phyloP scores from a whole-genome alignment of 2,888 invertebrate genomes.

The Athalia rosae region DNA sequence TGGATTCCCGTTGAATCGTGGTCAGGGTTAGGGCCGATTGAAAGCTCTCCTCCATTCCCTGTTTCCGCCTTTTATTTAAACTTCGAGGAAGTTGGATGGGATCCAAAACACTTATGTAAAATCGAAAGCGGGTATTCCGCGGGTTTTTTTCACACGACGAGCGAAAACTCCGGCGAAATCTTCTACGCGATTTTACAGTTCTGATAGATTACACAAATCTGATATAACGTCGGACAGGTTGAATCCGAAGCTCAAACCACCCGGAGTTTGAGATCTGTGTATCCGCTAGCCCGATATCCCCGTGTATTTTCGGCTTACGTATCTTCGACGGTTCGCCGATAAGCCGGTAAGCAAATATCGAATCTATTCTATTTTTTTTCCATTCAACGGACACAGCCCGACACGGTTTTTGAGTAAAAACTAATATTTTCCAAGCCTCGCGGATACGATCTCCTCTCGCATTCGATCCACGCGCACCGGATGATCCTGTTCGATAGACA shows the following conservation, averaged over 20 bases:
- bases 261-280: constrained; percentile 2
- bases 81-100: not conserved
- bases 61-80: too few species aligned
- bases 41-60: too few species aligned
- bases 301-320: constrained; percentile 23
- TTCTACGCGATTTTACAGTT: not conserved
- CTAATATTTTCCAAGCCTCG: too few species aligned
- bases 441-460: too few species aligned
- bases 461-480: too few species aligned
- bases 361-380: constrained; percentile 11
- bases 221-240: constrained; percentile 16
- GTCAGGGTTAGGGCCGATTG: too few species aligned
- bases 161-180: not conserved
- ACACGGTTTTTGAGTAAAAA: too few species aligned
- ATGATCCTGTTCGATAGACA: too few species aligned
- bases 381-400: too few species aligned
- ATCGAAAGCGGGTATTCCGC: not conserved
- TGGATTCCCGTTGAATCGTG: too few species aligned
- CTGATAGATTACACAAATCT: too few species aligned
- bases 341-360: constrained; percentile 8
- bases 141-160: not conserved
- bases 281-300: constrained; percentile 24
- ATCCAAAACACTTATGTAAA: constrained; percentile 13
- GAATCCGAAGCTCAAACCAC: not conserved
- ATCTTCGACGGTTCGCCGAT: not conserved